phyloP scores from a whole-genome alignment of 2,797 vertebrate genomes.

The Ateles fusciceps region DNA sequence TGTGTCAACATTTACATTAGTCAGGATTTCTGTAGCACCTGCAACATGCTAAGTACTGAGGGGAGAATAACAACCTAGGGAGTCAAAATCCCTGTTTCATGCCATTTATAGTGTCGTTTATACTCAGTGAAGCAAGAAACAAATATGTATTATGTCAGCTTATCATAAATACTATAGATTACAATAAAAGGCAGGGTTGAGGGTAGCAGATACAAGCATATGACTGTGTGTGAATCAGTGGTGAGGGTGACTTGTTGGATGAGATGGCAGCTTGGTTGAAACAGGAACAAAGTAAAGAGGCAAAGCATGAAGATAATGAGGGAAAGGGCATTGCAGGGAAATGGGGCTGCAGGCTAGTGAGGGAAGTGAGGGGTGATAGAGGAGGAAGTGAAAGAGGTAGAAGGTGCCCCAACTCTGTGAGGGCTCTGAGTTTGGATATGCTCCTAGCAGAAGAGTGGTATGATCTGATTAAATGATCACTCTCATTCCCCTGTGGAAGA shows the following conservation, averaged over 20 bases:
- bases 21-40: neutral
- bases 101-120: neutral
- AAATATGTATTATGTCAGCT: neutral
- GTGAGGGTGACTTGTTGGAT: neutral
- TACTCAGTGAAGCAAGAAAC: neutral
- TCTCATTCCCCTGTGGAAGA: neutral
- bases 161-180: neutral
- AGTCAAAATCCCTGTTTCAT: neutral
- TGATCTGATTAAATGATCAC: neutral
- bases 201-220: neutral
- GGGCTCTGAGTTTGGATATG: neutral
- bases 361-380: accelerated
- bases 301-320: neutral
- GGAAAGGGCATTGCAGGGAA: neutral
- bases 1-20: neutral
- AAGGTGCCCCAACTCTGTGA: no score
- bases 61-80: neutral
- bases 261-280: accelerated
- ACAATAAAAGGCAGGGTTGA: neutral
- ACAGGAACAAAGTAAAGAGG: neutral
- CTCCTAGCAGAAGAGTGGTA: accelerated
- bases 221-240: neutral
- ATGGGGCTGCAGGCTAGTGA: neutral
- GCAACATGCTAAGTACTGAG: neutral
- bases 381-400: neutral